A percentile compares a stretch with the other conserved stretches of the same genome.
Evolutionary conservation across 2,888 invertebrate genomes (phyloP).

Genomic region (Oxyscelio sp.): DNA sequence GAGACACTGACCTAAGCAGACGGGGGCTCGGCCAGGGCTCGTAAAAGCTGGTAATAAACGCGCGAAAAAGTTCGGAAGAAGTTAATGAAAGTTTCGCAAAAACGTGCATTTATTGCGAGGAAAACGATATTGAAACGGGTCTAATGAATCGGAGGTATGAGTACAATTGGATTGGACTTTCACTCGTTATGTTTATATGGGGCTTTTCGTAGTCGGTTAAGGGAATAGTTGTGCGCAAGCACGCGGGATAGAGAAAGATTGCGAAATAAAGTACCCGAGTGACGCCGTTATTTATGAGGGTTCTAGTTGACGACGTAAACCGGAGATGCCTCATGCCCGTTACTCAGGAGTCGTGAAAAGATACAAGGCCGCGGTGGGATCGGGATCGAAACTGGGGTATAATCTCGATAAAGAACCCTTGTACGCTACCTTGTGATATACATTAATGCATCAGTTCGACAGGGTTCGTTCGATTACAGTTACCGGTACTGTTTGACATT

Average conservation of each 20-base stretch:
- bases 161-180: constrained; percentile 14
- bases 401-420: constrained; percentile 80
- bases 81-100: constrained; percentile 58
- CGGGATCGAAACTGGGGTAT: constrained; percentile 76
- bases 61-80: constrained; percentile 48
- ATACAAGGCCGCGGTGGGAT: constrained; percentile 69
- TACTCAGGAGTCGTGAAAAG: constrained; percentile 79
- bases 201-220: neutral
- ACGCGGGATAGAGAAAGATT: constrained; percentile 6
- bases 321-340: constrained; percentile 80
- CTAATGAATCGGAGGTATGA: constrained; percentile 30
- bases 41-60: constrained; percentile 60
- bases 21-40: constrained; percentile 28
- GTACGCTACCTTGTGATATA: constrained; percentile 80
- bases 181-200: neutral
- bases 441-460: constrained; percentile 82
- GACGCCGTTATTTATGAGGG: constrained; percentile 79
- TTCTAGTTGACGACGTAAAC: constrained; percentile 76
- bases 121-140: constrained; percentile 32
- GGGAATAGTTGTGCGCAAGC: neutral
- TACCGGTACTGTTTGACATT: constrained; percentile 81
- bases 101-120: constrained; percentile 40
- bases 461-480: constrained; percentile 80
- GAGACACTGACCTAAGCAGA: constrained; percentile 59
- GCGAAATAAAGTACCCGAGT: constrained; percentile 67